phyloP scores from a whole-genome alignment of 2,113 vertebrate species.

The Eira barbara region DNA sequence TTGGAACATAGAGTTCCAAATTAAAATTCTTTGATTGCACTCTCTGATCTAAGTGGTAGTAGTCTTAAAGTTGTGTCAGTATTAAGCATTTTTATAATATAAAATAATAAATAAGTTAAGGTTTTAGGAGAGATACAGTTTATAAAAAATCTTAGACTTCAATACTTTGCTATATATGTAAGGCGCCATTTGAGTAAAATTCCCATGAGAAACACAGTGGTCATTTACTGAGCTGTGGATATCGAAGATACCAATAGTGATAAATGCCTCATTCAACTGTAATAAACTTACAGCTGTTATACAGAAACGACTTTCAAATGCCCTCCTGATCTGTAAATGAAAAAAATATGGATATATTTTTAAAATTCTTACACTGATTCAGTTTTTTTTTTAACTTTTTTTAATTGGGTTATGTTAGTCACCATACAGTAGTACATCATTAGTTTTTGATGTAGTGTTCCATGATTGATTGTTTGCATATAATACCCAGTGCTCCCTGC shows the following conservation, averaged over 20 bases:
- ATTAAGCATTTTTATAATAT: slow-evolving; percentile 22
- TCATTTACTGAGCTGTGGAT: not conserved
- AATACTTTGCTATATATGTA: not conserved
- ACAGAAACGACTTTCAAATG: not conserved
- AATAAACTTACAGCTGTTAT: not conserved
- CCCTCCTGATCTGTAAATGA: not conserved
- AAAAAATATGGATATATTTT: not conserved
- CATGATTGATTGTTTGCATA: too few relatives aligned
- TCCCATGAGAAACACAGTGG: not conserved
- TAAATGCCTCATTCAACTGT: not conserved
- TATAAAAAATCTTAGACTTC: slow-evolving; percentile 18
- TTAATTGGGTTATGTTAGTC: too few relatives aligned
- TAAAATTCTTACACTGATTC: not conserved
- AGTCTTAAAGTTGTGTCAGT: slow-evolving; percentile 5
- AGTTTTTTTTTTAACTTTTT: not conserved
- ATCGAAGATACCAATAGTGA: not conserved
- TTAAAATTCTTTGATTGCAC: slow-evolving; percentile 19
- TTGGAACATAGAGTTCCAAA: slow-evolving; percentile 19
- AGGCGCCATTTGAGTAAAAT: slow-evolving; percentile 14
- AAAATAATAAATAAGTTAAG: not conserved
- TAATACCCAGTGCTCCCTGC: too few relatives aligned
- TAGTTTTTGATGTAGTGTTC: too few relatives aligned
- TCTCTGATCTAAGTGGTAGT: not conserved
- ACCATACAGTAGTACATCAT: too few relatives aligned
- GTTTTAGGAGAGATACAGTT: not conserved